These are phyloP conservation scores for Yponomeuta cagnagella DNA, from an alignment of 2,888 invertebrate species.

Conservation along the genomic window DNA sequence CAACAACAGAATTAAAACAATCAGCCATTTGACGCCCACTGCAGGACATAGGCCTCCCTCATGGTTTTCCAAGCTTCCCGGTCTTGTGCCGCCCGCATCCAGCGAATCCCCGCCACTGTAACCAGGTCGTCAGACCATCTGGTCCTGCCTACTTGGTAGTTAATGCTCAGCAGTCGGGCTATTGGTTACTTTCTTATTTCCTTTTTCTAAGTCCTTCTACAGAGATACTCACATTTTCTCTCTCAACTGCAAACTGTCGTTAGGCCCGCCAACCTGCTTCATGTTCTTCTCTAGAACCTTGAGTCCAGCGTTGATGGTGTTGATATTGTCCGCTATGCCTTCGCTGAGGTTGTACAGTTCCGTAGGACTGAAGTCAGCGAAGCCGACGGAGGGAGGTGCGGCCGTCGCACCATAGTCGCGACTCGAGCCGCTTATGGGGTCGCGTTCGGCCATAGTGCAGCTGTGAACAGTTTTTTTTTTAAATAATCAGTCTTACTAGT, in stretches of 20 bases:
- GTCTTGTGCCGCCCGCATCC: no score
- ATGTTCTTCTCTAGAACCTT: conserved; percentile 82
- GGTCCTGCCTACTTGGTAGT: no score
- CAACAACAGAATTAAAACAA: no score
- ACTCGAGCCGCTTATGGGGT: conserved; percentile 56
- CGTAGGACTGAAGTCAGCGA: conserved; percentile 81
- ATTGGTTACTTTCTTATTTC: no score
- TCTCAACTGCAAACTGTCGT: conserved; percentile 78
- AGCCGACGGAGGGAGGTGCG: conserved; percentile 80
- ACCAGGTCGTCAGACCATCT: no score
- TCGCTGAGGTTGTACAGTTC: conserved; percentile 88
- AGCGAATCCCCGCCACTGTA: no score
- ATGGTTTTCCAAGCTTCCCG: no score
- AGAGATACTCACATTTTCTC: conserved; percentile 55
- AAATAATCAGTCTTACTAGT: no score
- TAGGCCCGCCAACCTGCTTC: conserved; percentile 84
- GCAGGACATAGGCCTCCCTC: no score
- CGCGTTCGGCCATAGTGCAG: conserved; percentile 52
- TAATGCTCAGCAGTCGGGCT: no score
- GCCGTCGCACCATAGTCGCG: conserved; percentile 63
- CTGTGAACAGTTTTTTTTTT: neutral
- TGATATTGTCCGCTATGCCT: conserved; percentile 87
- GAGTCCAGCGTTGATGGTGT: conserved; percentile 84
- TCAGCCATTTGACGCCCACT: no score
- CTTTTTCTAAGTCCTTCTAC: no score